Percentiles rank a stretch among this genome's conserved stretches.
Conservation (phyloP, 1,140 invertebrate species). For the Whitmania pigra region DNA sequence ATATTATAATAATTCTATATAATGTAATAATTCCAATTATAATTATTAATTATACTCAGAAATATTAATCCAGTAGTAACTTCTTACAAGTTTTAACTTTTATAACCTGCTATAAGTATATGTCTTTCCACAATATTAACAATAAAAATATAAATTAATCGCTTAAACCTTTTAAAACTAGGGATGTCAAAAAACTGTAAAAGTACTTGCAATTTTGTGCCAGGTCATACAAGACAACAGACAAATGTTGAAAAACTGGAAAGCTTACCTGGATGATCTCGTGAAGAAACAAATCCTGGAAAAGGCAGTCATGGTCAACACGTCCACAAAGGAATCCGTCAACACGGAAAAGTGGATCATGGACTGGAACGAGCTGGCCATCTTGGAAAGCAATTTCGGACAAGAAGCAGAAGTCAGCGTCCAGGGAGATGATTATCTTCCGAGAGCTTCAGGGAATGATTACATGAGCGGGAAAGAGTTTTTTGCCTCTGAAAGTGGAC, state of each 20-base stretch:
- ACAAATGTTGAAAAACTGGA: not conserved
- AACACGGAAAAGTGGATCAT: not conserved
- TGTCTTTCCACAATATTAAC: too few species aligned
- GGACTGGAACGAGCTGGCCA: not conserved
- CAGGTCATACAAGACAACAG: conserved; percentile 9
- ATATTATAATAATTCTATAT: too few species aligned
- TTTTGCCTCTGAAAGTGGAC: not conserved
- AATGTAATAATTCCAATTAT: too few species aligned
- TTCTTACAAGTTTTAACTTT: too few species aligned
- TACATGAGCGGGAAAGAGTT: not conserved
- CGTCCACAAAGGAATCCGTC: not conserved
- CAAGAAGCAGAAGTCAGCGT: not conserved
- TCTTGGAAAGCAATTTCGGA: not conserved
- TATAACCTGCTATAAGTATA: too few species aligned
- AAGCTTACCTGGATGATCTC: not conserved
- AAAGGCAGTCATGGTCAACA: conserved; percentile 1
- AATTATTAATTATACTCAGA: too few species aligned
- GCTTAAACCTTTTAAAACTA: not conserved
- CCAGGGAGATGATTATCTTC: not conserved
- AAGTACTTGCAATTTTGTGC: not conserved
- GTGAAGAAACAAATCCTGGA: not conserved
- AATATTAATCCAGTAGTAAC: too few species aligned
- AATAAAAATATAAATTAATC: too few species aligned
- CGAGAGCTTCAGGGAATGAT: not conserved
- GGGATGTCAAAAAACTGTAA: not conserved